phyloP scores from a whole-genome alignment of 2,888 invertebrate genomes.

The Mongoloraphidia duomilia region DNA sequence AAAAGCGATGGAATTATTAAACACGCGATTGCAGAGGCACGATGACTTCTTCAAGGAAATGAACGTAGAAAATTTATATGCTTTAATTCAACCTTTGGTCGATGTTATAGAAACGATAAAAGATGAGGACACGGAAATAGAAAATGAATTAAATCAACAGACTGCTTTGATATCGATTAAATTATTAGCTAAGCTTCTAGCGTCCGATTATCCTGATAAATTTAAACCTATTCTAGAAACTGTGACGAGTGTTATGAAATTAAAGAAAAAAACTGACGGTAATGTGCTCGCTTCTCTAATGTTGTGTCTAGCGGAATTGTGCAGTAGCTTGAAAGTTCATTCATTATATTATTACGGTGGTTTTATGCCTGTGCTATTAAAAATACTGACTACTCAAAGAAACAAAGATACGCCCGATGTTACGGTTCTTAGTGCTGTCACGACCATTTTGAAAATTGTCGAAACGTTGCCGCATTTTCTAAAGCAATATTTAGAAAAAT shows the following conservation, averaged over 20 bases:
- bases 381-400: conserved; percentile 45
- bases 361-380: conserved; percentile 63
- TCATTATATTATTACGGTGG: conserved; percentile 58
- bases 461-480: conserved; percentile 70
- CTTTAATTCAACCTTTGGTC: conserved; percentile 45
- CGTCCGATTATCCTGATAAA: conserved; percentile 45
- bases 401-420: conserved; percentile 43
- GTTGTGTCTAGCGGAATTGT: conserved; percentile 66
- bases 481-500: conserved; percentile 67
- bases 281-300: conserved; percentile 60
- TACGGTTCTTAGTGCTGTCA: conserved; percentile 56
- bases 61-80: conserved; percentile 34
- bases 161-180: conserved; percentile 71
- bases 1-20: conserved; percentile 74
- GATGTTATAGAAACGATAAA: conserved; percentile 41
- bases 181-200: conserved; percentile 60
- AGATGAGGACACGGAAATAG: conserved; percentile 32
- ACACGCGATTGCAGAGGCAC: conserved; percentile 60
- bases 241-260: conserved; percentile 46
- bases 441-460: conserved; percentile 67
- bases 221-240: conserved; percentile 57
- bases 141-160: conserved; percentile 60
- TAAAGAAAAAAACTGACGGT: conserved; percentile 33
- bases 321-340: conserved; percentile 58
- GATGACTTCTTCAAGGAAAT: conserved; percentile 37